Percentiles rank a stretch among this genome's conserved stretches.
Evolutionary conservation across 1,140 invertebrate species (phyloP).

Genomic region (Drosophila elegans): DNA sequence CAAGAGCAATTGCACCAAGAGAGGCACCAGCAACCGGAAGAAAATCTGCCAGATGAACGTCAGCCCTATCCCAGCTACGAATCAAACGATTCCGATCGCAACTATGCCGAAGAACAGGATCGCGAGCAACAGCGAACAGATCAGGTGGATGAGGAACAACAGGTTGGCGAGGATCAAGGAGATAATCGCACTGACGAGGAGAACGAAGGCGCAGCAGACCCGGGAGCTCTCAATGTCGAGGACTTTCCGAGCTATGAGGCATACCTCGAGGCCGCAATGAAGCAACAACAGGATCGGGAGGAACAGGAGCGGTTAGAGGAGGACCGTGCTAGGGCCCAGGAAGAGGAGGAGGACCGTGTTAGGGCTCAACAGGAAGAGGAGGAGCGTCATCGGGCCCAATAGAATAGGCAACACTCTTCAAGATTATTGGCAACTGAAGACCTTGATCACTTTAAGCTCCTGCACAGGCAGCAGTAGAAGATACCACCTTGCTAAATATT

Average conservation of each 20-base stretch:
- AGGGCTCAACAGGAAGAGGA: slow-evolving; percentile 1
- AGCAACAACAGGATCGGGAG: slow-evolving; percentile 18
- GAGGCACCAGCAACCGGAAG: not conserved
- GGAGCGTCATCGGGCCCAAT: slow-evolving; percentile 4
- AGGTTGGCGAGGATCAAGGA: slow-evolving; percentile 1
- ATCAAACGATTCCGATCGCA: slow-evolving; percentile 1
- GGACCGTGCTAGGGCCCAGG: not conserved
- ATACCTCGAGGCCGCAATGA: slow-evolving; percentile 10
- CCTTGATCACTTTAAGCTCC: slow-evolving; percentile 2
- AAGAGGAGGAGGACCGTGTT: slow-evolving; percentile 16
- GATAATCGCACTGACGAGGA: not conserved
- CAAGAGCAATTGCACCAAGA: slow-evolving; percentile 15
- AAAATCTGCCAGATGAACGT: not conserved
- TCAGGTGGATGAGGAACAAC: slow-evolving; percentile 14
- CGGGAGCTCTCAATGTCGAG: slow-evolving; percentile 1
- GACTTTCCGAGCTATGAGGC: slow-evolving; percentile 33
- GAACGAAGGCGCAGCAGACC: not conserved
- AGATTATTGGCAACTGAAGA: not conserved
- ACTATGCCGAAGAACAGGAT: slow-evolving; percentile 20
- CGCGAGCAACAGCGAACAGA: slow-evolving; percentile 16
- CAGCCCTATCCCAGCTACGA: slow-evolving; percentile 12
- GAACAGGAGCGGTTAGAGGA: slow-evolving; percentile 6
- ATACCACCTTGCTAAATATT: not conserved
- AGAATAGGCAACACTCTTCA: slow-evolving; percentile 7
- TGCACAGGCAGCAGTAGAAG: slow-evolving; percentile 21